Evolutionary conservation across 1,140 invertebrate genomes (phyloP), one percentile per base, ranked within the genome.

Genomic region (Drosophila malerkotliana): DNA sequence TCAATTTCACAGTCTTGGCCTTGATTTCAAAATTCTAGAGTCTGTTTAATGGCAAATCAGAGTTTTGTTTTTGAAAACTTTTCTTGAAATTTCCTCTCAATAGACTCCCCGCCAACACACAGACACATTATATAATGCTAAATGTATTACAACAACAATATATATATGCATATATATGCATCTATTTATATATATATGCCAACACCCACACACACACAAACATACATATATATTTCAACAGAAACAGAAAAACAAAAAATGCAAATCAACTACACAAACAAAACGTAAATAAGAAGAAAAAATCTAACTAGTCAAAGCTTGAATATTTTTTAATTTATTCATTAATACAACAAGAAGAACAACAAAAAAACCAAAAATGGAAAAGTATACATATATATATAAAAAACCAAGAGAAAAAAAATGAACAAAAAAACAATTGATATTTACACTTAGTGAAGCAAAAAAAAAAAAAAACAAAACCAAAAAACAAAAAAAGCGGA

Each of bases 401-500:
- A 68, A 45, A 62, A 54, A 69, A 57, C 55, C 14, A 55, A 49
- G 68, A 56, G 66, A 67, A 15, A 66, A 75, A 67, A 15, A 66
- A 73, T 57, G 26, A 71, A 51, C 41, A 79, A 76, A 80, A 85
- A 68, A 84, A 79, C 67, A 83, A 88, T 83, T 88, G 83, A 88
- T 88, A 88, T 88, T 88, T 90, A 90, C 83, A 90, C 89, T 90
- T 87, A 90, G 82, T 90, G 75, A 90, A 83, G 73, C 76, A 77
- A 85, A 18, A 18, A 18, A 18, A 18, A 18, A 18, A 78, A 79
- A 68, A 62, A 37, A 10, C 44, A 67, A 58, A 72, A 62, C 45
- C 44, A 69, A 74, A 62, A 59, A 58, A 72, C 63, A 67, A 71
- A 77, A 69, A 80, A 76, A 69, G 71, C 68, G 71, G 48, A 72